Evolutionary conservation across 2,113 vertebrate genomes (phyloP).

Genomic region (Tupaia tana): DNA sequence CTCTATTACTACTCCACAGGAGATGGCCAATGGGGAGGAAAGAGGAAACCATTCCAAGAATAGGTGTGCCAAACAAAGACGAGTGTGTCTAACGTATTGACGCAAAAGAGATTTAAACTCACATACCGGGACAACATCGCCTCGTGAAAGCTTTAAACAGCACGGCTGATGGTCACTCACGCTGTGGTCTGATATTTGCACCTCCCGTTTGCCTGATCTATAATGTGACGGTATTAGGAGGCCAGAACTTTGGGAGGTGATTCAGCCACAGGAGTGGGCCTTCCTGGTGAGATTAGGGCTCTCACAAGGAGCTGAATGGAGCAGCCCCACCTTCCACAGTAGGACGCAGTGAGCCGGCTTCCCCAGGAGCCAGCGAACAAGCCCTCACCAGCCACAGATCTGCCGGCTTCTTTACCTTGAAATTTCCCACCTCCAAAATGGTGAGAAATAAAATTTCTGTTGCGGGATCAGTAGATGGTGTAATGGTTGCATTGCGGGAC

Average conservation of each 20-base stretch:
- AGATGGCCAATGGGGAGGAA: background rate
- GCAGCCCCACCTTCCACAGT: background rate
- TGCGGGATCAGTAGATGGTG: too few species aligned
- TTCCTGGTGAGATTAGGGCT: too few species aligned
- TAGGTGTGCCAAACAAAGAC: accelerated
- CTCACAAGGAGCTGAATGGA: too few species aligned
- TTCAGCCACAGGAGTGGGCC: accelerated
- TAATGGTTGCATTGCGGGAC: too few species aligned
- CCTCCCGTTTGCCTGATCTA: too few species aligned
- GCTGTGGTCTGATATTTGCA: background rate
- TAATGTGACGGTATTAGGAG: background rate
- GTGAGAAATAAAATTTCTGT: too few species aligned
- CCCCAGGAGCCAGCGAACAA: accelerated
- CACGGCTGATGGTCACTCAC: accelerated
- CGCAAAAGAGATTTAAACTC: background rate
- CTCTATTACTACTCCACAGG: background rate
- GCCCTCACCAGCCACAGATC: too few species aligned
- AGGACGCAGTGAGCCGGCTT: background rate
- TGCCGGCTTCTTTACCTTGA: too few species aligned
- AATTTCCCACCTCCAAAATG: too few species aligned
- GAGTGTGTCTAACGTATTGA: background rate
- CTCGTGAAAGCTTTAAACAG: background rate
- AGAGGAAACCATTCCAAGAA: background rate
- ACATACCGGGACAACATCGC: accelerated
- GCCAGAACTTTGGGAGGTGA: background rate